Percentiles rank a stretch among this genome's conserved stretches.
These are phyloP conservation scores for Lateolabrax maculatus DNA, from an alignment of 2,797 vertebrate species.

Conservation along the genomic window DNA sequence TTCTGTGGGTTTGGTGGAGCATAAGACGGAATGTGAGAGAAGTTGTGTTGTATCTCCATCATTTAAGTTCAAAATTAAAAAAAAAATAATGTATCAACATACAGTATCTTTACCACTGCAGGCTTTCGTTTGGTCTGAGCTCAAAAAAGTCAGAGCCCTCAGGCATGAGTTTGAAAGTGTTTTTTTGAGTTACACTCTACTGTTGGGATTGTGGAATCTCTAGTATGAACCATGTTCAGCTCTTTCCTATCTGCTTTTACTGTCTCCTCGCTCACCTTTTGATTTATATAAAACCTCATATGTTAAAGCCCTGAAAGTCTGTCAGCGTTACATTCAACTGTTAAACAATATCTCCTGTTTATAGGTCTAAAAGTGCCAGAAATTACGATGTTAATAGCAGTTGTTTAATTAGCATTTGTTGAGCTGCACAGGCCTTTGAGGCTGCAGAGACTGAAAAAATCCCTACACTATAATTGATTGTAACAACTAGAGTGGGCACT, in stretches of 20 bases:
- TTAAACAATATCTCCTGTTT: background rate
- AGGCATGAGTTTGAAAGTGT: conserved; percentile 18
- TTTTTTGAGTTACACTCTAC: conserved; percentile 1
- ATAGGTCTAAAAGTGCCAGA: background rate
- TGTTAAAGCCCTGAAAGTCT: background rate
- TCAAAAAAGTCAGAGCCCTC: conserved; percentile 4
- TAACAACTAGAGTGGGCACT: conserved; percentile 50
- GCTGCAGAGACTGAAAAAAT: conserved; percentile 20
- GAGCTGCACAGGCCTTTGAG: background rate
- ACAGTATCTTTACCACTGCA: background rate
- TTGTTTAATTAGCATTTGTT: background rate
- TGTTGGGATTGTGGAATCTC: conserved; percentile 7
- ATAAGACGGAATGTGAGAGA: background rate
- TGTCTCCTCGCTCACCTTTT: background rate
- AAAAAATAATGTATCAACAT: conserved; percentile 9
- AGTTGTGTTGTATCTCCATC: conserved; percentile 19
- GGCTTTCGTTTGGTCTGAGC: conserved; percentile 9
- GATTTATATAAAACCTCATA: conserved; percentile 6
- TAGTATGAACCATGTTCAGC: conserved; percentile 11
- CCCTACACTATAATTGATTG: conserved; percentile 15
- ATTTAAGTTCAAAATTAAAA: conserved; percentile 5
- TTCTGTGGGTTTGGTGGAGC: conserved; percentile 9
- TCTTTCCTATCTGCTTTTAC: conserved; percentile 1
- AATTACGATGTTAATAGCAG: background rate
- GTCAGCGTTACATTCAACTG: background rate